These are phyloP conservation scores for Ctenochaetus hawaiiensis DNA, from an alignment of 2,797 vertebrate species.

Conservation along the genomic window DNA sequence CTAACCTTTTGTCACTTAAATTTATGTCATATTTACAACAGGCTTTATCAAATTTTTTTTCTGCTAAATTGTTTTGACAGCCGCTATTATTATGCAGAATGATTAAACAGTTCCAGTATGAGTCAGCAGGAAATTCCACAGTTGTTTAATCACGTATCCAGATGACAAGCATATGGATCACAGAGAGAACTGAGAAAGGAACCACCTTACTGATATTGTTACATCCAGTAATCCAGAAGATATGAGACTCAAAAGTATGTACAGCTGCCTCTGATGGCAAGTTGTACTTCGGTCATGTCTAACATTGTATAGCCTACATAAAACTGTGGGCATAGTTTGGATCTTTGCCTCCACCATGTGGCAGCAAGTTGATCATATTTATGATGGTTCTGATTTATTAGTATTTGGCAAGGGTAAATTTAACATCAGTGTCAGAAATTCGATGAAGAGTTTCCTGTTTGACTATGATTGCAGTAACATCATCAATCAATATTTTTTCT, in stretches of 20 bases:
- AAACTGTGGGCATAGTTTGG: slow-evolving; percentile 25
- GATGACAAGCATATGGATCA: slow-evolving; percentile 46
- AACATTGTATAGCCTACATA: not conserved
- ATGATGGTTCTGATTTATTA: not conserved
- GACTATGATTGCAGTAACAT: too few relatives aligned
- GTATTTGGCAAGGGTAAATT: not conserved
- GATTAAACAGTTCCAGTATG: slow-evolving; percentile 39
- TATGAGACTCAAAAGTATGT: not conserved
- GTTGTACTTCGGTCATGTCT: not conserved
- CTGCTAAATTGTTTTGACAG: slow-evolving; percentile 1
- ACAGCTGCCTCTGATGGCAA: not conserved
- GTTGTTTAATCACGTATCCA: slow-evolving; percentile 46
- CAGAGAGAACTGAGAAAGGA: not conserved
- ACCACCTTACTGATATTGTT: slow-evolving; percentile 22
- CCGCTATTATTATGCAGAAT: slow-evolving; percentile 15
- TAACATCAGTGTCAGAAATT: not conserved
- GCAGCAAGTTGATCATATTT: slow-evolving; percentile 28
- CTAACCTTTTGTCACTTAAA: not conserved
- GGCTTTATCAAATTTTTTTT: not conserved
- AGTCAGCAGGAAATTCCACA: slow-evolving; percentile 59
- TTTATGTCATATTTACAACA: not conserved
- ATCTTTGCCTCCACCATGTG: slow-evolving; percentile 71
- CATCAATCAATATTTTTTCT: too few relatives aligned
- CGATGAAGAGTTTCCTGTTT: too few relatives aligned
- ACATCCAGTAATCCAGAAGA: not conserved